Evolutionary conservation across 2,113 vertebrate species (phyloP).

Genomic region (Puffinus mauretanicus): DNA sequence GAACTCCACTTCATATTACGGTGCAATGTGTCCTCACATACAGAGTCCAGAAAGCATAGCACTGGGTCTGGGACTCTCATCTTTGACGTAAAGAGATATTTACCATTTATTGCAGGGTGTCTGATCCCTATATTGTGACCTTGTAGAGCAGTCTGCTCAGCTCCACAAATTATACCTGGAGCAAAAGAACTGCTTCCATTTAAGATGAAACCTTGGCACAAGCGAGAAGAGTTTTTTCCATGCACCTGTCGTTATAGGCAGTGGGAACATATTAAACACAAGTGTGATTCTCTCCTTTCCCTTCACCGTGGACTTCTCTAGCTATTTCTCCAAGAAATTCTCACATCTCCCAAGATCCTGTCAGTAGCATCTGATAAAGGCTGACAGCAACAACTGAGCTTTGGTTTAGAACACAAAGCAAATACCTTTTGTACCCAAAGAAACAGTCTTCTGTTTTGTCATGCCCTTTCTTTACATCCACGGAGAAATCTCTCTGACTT

Average conservation of each 20-base stretch:
- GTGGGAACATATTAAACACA: background rate
- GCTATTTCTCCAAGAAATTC: background rate
- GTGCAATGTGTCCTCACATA: background rate
- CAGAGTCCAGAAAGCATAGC: background rate
- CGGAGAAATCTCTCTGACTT: background rate
- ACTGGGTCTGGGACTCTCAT: background rate
- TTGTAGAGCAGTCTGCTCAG: background rate
- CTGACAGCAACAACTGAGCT: background rate
- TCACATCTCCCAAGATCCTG: background rate
- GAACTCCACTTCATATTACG: background rate
- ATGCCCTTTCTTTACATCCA: background rate
- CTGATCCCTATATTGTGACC: background rate
- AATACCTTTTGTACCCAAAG: background rate
- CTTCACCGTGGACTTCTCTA: background rate
- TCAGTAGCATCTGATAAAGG: background rate
- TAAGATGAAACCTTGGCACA: background rate
- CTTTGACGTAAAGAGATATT: background rate
- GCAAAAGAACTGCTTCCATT: background rate
- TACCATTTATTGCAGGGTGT: background rate
- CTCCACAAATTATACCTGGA: background rate
- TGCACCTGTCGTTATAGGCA: background rate
- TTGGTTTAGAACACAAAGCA: slow-evolving; percentile 1
- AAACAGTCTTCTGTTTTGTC: background rate
- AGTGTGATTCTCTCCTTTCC: background rate
- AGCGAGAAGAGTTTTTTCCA: background rate